Base-by-base conservation (phyloP, 2,888 invertebrate species). In the Spisula solida region DNA sequence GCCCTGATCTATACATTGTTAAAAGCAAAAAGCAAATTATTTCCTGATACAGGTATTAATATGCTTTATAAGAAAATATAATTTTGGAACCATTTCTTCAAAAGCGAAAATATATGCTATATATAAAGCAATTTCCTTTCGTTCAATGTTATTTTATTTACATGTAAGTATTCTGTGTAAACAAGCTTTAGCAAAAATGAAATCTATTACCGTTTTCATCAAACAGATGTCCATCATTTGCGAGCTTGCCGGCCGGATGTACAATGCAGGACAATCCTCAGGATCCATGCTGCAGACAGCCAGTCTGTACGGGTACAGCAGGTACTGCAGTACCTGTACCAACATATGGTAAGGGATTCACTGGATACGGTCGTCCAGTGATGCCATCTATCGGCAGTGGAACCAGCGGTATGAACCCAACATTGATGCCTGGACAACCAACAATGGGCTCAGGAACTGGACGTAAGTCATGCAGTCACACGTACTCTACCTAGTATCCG, bases 281-380 rank as follows among this genome's bases (percentile, higher is more conserved):
- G 75, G 94, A 94, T 79, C 92, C 92, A 31, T 94, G 94, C 88
- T 94, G 94, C 56, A 51, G 90, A 82, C 88, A 90, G 47, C 94
- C 94, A 78, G 85, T 85, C 18, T 94, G 94, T 79, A 82, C 55
- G 34, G 93, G 91, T 51, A 88, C 91, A 18, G 25, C 55, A 48
- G 86, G 75, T 81, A 80, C 88, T 20, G 78, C 86, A 20, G 88
- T 87, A 10, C 93, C 93, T 0, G 89, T 94, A 1, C 94, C 94
- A 5, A 90, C 92, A 25, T 94, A 94, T 82, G 94, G 94, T 25
- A 93, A 93, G 56, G 94, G 93, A n/a, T 93, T 93, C 81, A 93
- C 93, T 16, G 79, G 92, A 87, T 92, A 89, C 55, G 92, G 92
- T 29, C 91, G 86, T 25, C 92, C 93, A 82, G 85, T 89, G 14